phyloP scores from a whole-genome alignment of 1,140 invertebrate genomes.

The Mycetomoellerius zeteki region DNA sequence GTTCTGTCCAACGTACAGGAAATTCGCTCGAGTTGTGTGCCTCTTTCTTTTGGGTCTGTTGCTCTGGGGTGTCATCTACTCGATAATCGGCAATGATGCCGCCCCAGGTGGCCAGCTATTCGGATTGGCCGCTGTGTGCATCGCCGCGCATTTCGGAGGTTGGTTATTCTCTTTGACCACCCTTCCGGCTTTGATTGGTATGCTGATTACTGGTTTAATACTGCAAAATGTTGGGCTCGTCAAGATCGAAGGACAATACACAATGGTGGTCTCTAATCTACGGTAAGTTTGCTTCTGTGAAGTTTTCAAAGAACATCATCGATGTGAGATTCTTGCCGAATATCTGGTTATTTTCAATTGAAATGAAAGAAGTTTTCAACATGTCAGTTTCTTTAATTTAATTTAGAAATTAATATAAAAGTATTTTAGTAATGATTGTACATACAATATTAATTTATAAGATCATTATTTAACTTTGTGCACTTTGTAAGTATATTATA shows the following conservation, averaged over 20 bases:
- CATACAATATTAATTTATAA: slow-evolving; percentile 17
- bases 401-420: neutral
- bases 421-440: neutral
- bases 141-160: slow-evolving; percentile 94
- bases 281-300: slow-evolving; percentile 86
- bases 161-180: slow-evolving; percentile 92
- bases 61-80: slow-evolving; percentile 92
- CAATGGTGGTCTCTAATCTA: slow-evolving; percentile 89
- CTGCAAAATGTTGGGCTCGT: slow-evolving; percentile 93
- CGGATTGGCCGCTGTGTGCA: slow-evolving; percentile 91
- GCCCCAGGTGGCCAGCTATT: slow-evolving; percentile 93
- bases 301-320: neutral
- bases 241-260: slow-evolving; percentile 89
- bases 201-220: slow-evolving; percentile 93
- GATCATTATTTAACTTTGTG: neutral
- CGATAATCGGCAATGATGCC: slow-evolving; percentile 91
- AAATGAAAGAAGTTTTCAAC: neutral
- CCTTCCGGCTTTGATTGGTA: slow-evolving; percentile 95
- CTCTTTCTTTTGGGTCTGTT: slow-evolving; percentile 91
- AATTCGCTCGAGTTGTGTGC: slow-evolving; percentile 91
- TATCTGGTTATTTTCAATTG: neutral
- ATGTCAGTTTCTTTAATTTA: slow-evolving; percentile 4
- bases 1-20: slow-evolving; percentile 93
- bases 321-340: neutral
- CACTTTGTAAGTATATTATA: neutral